Percentiles rank a stretch among this genome's conserved stretches.
phyloP scores from a whole-genome alignment of 1,140 invertebrate species.

The Nasonia giraulti region DNA sequence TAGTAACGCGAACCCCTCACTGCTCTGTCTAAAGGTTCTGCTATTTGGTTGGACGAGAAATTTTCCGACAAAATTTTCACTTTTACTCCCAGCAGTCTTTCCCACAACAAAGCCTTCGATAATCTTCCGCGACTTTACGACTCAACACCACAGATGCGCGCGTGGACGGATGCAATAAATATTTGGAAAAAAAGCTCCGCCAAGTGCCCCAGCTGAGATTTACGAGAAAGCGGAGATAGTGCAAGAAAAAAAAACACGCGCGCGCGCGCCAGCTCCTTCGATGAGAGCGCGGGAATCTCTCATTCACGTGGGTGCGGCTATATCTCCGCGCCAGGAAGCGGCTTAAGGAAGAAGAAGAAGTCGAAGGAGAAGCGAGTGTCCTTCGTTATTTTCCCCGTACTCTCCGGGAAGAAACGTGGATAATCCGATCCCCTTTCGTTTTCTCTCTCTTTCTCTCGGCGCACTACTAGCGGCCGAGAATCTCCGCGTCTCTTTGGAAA shows the following conservation, averaged over 20 bases:
- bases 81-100: neutral
- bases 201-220: slow-evolving; percentile 38
- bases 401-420: slow-evolving; percentile 52
- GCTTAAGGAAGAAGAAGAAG: slow-evolving; percentile 47
- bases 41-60: neutral
- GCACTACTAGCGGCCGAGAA: neutral
- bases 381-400: slow-evolving; percentile 60
- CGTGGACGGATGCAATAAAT: slow-evolving; percentile 37
- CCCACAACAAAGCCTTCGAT: slow-evolving; percentile 10
- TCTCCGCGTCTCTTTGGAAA: neutral
- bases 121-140: neutral
- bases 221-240: slow-evolving; percentile 18
- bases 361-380: slow-evolving; percentile 48
- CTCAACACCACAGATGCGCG: neutral
- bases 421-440: slow-evolving; percentile 57
- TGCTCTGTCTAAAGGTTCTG: neutral
- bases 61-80: neutral
- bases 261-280: neutral
- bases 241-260: neutral
- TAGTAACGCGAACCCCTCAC: slow-evolving; percentile 34
- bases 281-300: slow-evolving; percentile 32
- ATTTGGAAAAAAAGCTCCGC: slow-evolving; percentile 36
- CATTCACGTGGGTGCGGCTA: neutral
- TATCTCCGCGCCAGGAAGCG: slow-evolving; percentile 7
- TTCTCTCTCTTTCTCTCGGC: neutral